Evolutionary conservation across 2,113 vertebrate genomes (phyloP).

Genomic region (Chionomys nivalis): DNA sequence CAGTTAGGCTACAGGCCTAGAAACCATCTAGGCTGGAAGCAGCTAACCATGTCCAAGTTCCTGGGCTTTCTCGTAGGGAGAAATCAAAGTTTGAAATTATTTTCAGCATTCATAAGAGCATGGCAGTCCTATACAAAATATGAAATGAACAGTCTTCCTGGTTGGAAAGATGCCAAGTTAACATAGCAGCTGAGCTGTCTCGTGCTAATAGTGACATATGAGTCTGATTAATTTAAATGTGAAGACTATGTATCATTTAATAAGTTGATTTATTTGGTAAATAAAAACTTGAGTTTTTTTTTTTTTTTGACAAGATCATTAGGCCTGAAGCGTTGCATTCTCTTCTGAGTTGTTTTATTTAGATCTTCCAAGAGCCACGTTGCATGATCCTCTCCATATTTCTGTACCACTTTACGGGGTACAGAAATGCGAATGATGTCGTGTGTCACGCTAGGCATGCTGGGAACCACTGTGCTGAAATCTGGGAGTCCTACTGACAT

Average conservation of each 20-base stretch:
- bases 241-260: constrained; percentile 35
- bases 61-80: background rate
- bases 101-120: constrained; percentile 29
- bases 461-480: constrained; percentile 10
- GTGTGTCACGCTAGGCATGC: background rate
- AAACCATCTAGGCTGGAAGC: background rate
- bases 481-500: background rate
- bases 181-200: background rate
- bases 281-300: background rate
- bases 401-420: background rate
- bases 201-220: background rate
- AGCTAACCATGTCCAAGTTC: background rate
- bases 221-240: constrained; percentile 25
- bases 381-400: constrained; percentile 7
- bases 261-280: constrained; percentile 30
- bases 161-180: background rate
- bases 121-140: background rate
- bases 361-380: background rate
- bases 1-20: background rate
- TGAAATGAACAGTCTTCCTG: background rate
- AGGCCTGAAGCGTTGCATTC: background rate
- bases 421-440: constrained; percentile 30
- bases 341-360: background rate
- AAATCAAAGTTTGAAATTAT: background rate
- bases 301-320: background rate